phyloP scores from a whole-genome alignment of 2,888 invertebrate species.

The Idaea biselata region DNA sequence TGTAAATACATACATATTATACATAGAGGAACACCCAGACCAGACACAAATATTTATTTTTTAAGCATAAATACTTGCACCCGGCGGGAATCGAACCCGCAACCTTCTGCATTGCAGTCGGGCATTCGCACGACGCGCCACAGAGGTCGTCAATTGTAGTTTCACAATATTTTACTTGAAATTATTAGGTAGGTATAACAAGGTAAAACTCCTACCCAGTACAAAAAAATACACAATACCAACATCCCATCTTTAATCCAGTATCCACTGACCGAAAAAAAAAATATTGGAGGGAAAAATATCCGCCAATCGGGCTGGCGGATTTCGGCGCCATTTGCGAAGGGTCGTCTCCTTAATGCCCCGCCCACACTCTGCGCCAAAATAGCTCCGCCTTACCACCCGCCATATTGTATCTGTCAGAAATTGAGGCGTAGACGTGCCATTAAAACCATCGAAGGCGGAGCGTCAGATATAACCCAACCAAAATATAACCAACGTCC shows the following conservation, averaged over 20 bases:
- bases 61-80: no score
- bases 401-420: slow-evolving; percentile 58
- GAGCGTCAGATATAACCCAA: slow-evolving; percentile 43
- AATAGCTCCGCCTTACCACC: slow-evolving; percentile 52
- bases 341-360: slow-evolving; percentile 60
- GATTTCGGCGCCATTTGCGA: slow-evolving; percentile 75
- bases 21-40: no score
- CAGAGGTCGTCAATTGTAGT: no score
- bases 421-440: slow-evolving; percentile 45
- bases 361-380: slow-evolving; percentile 58
- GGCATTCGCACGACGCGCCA: no score
- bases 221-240: background rate
- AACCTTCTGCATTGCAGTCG: no score
- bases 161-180: no score
- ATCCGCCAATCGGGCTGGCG: slow-evolving; percentile 58
- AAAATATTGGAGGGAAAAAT: slow-evolving; percentile 43
- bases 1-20: no score
- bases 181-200: no score
- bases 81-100: no score
- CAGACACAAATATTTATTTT: no score
- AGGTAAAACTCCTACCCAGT: no score
- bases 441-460: slow-evolving; percentile 34
- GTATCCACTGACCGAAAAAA: slow-evolving; percentile 37
- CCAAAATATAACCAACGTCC: slow-evolving; percentile 32
- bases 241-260: background rate